Evolutionary conservation across 2,113 vertebrate species (phyloP), one percentile per base, ranked within the genome.

Genomic region (Zeus faber): DNA sequence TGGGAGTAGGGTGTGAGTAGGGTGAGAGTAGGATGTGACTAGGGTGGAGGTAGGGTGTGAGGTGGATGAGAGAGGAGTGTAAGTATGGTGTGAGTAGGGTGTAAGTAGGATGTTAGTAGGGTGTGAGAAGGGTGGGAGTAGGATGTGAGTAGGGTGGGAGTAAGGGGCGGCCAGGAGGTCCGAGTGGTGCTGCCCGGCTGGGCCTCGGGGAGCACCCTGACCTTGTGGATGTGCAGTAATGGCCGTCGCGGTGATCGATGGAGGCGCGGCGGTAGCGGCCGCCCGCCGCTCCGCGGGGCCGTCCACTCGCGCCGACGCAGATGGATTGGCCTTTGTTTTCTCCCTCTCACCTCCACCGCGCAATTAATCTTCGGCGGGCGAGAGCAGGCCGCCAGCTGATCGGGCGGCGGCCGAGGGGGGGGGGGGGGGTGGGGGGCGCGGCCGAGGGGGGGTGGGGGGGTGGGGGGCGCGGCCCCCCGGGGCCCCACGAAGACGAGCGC

Each of bases 321-420:
- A 88, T 85, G 79, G 80, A 88, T 88, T 56, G 72, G 74, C 70
- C 82, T 83, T 85, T 89, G 77, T 83, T 85, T 84, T 82, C 16
- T 59, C 50, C 33, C 63, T n/a, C 49, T 72, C 75, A 80, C 86
- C 77, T 87, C 67, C 53, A 49, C 75, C 5, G 54, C 58, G 70
- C 76, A 79, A 90, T 90, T 84, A 80, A 88, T 89, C 88, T 87
- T 82, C 62, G 57, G 51, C 51, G 63, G 76, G 72, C 49, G 71
- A 72, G 70, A 67, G 50, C 21, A 45, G 37, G 23, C 37, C 41
- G 37, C n/a, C n/a, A n/a, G n/a, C n/a, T n/a, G n/a, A n/a, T n/a
- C 27, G 20, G 41, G 55, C 55, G 46, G 5, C 29, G 54, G 70
- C 74, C 54, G 45, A 55, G 21, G 57, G 67, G 45, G 43, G 74